A percentile compares a stretch with the other conserved stretches of the same genome.
Conservation (phyloP, 2,888 invertebrate species). For the Piscicola geometra region DNA sequence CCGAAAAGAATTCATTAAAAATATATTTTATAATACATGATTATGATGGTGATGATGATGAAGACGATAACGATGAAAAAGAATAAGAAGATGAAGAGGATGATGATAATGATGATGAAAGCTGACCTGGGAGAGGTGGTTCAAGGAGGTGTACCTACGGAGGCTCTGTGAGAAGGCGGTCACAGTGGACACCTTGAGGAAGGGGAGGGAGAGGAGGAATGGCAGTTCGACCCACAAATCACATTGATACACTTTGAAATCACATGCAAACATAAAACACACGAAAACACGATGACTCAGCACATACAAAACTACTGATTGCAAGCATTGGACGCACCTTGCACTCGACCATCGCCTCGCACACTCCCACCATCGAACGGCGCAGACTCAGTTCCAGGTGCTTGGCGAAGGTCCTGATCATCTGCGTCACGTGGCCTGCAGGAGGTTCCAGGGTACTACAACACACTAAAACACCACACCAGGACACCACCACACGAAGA, state of each 20-base stretch:
- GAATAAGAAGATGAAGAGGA: too few relatives aligned
- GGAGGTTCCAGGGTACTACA: background rate
- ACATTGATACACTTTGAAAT: background rate
- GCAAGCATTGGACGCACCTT: constrained; percentile 36
- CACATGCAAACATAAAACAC: too few relatives aligned
- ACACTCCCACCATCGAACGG: constrained; percentile 24
- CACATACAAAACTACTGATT: too few relatives aligned
- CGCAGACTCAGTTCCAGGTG: constrained; percentile 33
- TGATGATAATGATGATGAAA: too few relatives aligned
- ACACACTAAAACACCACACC: background rate
- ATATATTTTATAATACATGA: too few relatives aligned
- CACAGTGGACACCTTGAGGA: constrained; percentile 28
- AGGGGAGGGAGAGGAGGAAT: background rate
- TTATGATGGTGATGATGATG: too few relatives aligned
- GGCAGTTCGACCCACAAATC: too few relatives aligned
- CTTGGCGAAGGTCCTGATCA: constrained; percentile 36
- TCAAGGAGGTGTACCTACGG: constrained; percentile 34
- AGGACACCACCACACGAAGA: background rate
- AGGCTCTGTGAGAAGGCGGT: constrained; percentile 30
- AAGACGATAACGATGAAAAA: too few relatives aligned
- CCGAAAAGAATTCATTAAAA: too few relatives aligned
- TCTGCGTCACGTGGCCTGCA: constrained; percentile 32
- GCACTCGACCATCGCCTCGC: constrained; percentile 30
- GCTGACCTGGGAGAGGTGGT: constrained; percentile 28
- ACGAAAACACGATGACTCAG: too few relatives aligned